Evolutionary conservation across 30 jellyfish, hydroid and myxozoan genomes (phyloP), one percentile per base, ranked within the genome.

Genomic region (Rhopilema esculentum): DNA sequence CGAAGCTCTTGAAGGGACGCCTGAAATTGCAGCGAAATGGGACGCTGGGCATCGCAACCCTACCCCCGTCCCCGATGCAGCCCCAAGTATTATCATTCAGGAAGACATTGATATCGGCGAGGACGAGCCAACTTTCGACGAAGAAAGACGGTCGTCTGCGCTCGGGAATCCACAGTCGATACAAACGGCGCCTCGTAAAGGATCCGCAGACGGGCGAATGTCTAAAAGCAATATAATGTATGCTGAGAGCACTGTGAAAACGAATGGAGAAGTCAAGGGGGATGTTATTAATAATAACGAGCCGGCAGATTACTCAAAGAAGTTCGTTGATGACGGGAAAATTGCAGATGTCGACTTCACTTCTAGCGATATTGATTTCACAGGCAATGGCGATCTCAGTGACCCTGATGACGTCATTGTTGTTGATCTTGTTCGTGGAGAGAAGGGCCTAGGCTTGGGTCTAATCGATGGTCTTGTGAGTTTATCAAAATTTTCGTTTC

Each of bases 401-500:
- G 89, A 84, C 30, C 32, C 91, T 23, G 91, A 82, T 52, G 92
- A 95, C 66, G 97, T 82, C 9, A 52, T 76, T 73, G 84, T 91
- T 28, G 98, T 91, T n/a, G 98, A 91, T 17, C 52, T 95, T 72
- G 84, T 32, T 20, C 89, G 97, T 29, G 97, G 96, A 15, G 90
- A 76, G 21, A 86, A 73, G 57, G 99, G 99, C 25, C 88, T 95
- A 48, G 99, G 99, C 0, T 87, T 95, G 21, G 99, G 99, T 19
- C 88, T 95, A 16, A 95, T 95, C 62, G 99, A 95, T 72, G 99
- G 98, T 67, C 75, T 95, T 98, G 99, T 95, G 69, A 82, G 97
- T 66, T 30, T 20, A 1, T 8, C 27, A 12, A 20, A 23, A 57
- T 28, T 7, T 1, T 2, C 12, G 6, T 6, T 40, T 12, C 57